A percentile compares a stretch with the other conserved stretches of the same genome.
phyloP scores from a whole-genome alignment of 2,888 invertebrate genomes.

The Drosophila atripex region DNA sequence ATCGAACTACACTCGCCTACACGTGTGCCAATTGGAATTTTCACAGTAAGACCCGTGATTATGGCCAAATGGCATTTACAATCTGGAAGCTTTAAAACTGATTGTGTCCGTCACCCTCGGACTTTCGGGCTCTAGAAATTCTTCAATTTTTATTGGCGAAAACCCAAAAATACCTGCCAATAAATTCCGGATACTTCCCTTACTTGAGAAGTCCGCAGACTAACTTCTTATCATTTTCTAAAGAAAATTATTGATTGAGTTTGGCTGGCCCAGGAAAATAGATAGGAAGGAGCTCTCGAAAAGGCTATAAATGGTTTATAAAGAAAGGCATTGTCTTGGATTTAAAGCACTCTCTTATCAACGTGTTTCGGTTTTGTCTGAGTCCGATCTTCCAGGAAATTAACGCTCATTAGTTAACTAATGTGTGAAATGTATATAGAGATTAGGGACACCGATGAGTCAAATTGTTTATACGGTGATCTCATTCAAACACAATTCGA shows the following conservation, averaged over 20 bases:
- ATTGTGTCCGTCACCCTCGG: slow-evolving; percentile 21
- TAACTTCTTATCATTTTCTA: slow-evolving; percentile 16
- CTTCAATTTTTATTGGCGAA: slow-evolving; percentile 5
- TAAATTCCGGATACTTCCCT: slow-evolving; percentile 20
- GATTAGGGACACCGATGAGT: slow-evolving; percentile 20
- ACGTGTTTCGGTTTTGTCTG: neutral
- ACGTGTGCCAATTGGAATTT: slow-evolving; percentile 38
- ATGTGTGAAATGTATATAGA: slow-evolving; percentile 6
- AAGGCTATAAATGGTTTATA: neutral
- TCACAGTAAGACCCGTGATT: slow-evolving; percentile 22
- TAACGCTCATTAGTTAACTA: slow-evolving; percentile 11
- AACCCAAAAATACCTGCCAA: slow-evolving; percentile 15
- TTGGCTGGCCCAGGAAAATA: slow-evolving; percentile 14
- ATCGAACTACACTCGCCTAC: slow-evolving; percentile 27
- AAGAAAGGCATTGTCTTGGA: neutral
- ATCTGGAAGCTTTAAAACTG: slow-evolving; percentile 16
- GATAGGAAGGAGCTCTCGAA: slow-evolving; percentile 8
- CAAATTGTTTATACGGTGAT: slow-evolving; percentile 40
- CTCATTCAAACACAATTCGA: slow-evolving; percentile 35
- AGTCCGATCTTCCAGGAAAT: neutral
- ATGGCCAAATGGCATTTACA: slow-evolving; percentile 19
- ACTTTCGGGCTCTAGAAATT: slow-evolving; percentile 7
- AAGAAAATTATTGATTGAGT: slow-evolving; percentile 18
- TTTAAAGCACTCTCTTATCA: neutral
- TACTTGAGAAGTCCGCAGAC: neutral